These are phyloP conservation scores for Apostichopus japonicus DNA, from an alignment of 35 echinoderm and acorn worm species.

Conservation along the genomic window DNA sequence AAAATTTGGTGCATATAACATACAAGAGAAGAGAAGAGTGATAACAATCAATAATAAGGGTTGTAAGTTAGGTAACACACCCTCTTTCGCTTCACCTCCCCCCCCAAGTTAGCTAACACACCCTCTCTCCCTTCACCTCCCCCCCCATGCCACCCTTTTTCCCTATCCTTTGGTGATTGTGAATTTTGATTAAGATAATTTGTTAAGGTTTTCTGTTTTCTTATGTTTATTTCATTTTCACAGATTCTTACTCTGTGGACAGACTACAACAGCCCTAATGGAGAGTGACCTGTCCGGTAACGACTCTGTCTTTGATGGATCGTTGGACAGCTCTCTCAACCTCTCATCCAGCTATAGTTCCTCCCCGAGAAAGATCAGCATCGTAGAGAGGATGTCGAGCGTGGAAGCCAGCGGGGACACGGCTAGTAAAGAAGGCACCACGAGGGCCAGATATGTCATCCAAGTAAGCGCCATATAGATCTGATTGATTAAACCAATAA, in stretches of 20 bases:
- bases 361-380: constrained; percentile 75
- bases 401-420: constrained; percentile 87
- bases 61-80: no score
- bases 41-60: no score
- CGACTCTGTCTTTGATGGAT: constrained; percentile 70
- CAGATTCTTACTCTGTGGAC: constrained; percentile 92
- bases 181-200: no score
- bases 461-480: constrained; percentile 43
- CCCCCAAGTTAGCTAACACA: no score
- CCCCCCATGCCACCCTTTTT: no score
- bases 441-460: constrained; percentile 87
- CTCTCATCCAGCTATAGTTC: constrained; percentile 86
- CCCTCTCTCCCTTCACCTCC: no score
- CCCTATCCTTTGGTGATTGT: no score
- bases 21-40: no score
- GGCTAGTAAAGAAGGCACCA: constrained; percentile 77
- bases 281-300: constrained; percentile 84
- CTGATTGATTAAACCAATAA: no score
- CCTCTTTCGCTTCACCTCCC: no score
- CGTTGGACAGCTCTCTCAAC: constrained; percentile 63
- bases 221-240: not conserved
- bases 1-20: no score
- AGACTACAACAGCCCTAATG: constrained; percentile 77
- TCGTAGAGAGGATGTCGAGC: constrained; percentile 91
- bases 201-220: no score